phyloP scores from a whole-genome alignment of 2,113 vertebrate genomes.

The Ceyx melanurus region DNA sequence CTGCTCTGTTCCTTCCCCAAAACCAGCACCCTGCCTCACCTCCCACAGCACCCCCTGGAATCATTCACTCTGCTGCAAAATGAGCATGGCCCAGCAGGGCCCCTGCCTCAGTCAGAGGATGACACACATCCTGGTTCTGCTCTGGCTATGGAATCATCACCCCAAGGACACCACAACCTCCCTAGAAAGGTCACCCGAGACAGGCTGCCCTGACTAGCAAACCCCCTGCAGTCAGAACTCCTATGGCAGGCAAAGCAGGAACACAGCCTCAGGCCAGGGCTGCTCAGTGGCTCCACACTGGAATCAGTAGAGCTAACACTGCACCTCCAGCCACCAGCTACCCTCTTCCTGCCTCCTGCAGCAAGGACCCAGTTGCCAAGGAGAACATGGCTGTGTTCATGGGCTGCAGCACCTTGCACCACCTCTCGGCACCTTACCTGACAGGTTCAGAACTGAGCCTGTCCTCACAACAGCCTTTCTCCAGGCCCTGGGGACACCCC shows the following conservation, averaged over 20 bases:
- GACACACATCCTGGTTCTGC: background rate
- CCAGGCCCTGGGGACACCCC: background rate
- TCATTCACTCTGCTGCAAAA: background rate
- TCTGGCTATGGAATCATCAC: background rate
- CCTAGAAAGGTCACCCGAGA: background rate
- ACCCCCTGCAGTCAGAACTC: background rate
- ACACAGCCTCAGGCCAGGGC: background rate
- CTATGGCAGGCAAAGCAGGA: background rate
- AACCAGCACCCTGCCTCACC: background rate
- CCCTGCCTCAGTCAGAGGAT: background rate
- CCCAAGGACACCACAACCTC: background rate
- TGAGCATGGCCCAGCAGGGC: background rate
- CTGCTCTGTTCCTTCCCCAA: background rate
- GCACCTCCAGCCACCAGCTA: background rate
- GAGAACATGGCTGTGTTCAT: background rate
- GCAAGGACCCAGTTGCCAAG: background rate
- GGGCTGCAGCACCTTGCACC: background rate
- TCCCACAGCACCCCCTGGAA: rapidly evolving
- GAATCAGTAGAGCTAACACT: background rate
- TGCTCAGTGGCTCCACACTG: background rate
- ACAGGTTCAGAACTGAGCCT: background rate
- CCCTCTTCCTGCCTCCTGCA: background rate
- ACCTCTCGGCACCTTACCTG: background rate
- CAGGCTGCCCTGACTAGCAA: background rate
- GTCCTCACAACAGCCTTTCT: background rate